Percentiles rank a stretch among this genome's conserved stretches.
phyloP scores from a whole-genome alignment of 2,113 vertebrate species.

The Paradoxurus hermaphroditus region DNA sequence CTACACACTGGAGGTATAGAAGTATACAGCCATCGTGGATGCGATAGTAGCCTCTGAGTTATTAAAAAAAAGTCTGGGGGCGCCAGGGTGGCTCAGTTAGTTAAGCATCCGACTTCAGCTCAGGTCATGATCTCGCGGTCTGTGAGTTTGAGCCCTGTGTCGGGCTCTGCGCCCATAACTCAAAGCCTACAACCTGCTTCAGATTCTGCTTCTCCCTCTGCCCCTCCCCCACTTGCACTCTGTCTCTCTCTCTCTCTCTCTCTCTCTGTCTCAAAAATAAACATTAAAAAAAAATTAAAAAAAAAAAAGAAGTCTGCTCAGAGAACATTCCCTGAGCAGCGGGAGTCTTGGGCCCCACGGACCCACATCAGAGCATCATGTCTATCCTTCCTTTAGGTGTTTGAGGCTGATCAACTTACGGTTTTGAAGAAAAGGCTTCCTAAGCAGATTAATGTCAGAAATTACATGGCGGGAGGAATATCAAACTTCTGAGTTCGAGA shows the following conservation, averaged over 20 bases:
- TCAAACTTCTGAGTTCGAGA: neutral
- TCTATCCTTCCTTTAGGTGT: neutral
- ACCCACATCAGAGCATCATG: neutral
- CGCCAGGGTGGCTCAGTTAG: too few relatives aligned
- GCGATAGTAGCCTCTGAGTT: neutral
- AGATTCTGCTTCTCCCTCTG: too few relatives aligned
- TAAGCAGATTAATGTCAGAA: neutral
- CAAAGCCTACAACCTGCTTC: too few relatives aligned
- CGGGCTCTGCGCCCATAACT: too few relatives aligned
- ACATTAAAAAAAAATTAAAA: too few relatives aligned
- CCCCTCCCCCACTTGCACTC: too few relatives aligned
- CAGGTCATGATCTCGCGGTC: too few relatives aligned
- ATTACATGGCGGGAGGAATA: neutral
- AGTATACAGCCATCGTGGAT: neutral
- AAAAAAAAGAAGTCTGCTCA: too few relatives aligned
- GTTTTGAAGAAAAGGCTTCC: neutral
- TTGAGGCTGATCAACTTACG: neutral
- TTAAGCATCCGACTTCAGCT: too few relatives aligned
- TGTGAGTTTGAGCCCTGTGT: too few relatives aligned
- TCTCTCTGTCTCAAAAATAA: too few relatives aligned
- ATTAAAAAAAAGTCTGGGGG: neutral
- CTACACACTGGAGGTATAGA: neutral
- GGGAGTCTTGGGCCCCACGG: neutral
- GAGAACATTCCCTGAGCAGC: neutral
- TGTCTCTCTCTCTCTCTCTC: too few relatives aligned